Conservation (phyloP, 2,113 vertebrate genomes). For the Neolamprologus cancellatus region DNA sequence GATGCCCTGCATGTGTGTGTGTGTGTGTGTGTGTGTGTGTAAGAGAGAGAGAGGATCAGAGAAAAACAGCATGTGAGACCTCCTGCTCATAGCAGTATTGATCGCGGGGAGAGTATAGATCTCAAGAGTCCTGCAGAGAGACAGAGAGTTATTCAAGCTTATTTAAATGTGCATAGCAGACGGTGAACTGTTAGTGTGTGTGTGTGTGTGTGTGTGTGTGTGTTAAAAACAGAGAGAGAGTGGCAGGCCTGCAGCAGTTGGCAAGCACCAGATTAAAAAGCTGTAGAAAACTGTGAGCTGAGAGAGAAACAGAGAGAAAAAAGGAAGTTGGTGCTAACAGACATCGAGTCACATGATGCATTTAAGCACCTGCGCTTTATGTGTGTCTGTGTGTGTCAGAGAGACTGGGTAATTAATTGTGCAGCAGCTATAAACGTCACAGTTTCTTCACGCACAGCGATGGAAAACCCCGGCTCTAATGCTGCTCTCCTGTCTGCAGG, state of each 20-base stretch:
- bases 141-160: constrained; percentile 30
- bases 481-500: neutral
- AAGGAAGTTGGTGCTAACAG: neutral
- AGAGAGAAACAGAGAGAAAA: neutral
- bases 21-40: neutral
- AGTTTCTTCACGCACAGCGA: neutral
- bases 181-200: neutral
- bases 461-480: neutral
- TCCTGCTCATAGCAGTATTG: constrained; percentile 39
- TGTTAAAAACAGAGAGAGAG: neutral
- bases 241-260: neutral
- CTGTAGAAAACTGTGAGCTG: neutral
- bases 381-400: neutral
- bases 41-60: neutral
- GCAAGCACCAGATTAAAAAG: neutral
- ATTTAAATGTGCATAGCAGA: neutral
- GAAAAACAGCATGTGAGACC: neutral
- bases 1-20: neutral
- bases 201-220: neutral
- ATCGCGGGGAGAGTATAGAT: constrained; percentile 28
- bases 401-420: neutral
- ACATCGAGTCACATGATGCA: neutral
- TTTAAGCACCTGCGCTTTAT: neutral
- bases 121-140: constrained; percentile 17
- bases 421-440: neutral